Conservation (phyloP, 1,140 invertebrate species). For the Drosophila saltans region DNA sequence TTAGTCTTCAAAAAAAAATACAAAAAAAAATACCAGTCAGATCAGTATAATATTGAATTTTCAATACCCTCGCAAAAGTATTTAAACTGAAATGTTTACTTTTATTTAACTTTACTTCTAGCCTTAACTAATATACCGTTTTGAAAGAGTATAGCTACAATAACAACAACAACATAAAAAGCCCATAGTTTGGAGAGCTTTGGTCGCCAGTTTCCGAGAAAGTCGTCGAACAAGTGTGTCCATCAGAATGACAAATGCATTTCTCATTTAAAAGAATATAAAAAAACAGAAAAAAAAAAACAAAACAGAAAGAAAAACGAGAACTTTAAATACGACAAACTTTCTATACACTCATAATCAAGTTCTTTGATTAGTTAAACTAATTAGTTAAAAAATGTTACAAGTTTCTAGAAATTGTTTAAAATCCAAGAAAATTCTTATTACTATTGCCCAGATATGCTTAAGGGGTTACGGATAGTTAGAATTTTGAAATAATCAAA, state of each 20-base stretch:
- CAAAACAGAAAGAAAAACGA: conserved; percentile 4
- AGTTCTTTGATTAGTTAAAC: neutral
- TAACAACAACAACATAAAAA: no score
- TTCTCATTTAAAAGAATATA: conserved; percentile 21
- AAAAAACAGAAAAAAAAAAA: conserved; percentile 24
- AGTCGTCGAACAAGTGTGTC: conserved; percentile 57
- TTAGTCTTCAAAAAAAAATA: conserved; percentile 27
- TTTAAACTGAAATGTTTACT: neutral
- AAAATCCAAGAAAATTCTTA: no score
- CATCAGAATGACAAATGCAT: conserved; percentile 38
- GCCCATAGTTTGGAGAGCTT: neutral
- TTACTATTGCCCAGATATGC: no score
- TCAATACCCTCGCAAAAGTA: neutral
- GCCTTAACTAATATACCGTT: neutral
- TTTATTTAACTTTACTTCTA: neutral
- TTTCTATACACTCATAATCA: neutral
- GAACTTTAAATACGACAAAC: neutral
- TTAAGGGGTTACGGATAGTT: no score
- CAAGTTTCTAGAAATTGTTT: no score
- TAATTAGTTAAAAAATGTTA: no score
- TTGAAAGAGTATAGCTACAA: neutral
- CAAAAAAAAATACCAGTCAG: conserved; percentile 9
- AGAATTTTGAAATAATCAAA: no score
- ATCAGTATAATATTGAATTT: neutral
- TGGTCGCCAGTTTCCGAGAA: conserved; percentile 43